phyloP scores from a whole-genome alignment of 1,140 invertebrate species.

The Phocides pigmalion region DNA sequence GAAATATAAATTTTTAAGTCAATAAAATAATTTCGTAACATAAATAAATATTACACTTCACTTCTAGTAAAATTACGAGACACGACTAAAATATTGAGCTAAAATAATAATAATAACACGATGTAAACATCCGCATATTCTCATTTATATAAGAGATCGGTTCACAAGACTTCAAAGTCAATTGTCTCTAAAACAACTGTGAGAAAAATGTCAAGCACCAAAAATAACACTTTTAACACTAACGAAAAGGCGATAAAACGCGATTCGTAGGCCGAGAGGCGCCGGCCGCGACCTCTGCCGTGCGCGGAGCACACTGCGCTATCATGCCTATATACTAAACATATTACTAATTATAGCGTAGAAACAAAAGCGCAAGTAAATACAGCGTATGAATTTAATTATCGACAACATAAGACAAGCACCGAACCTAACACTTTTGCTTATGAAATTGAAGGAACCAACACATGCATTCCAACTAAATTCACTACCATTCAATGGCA shows the following conservation, averaged over 20 bases:
- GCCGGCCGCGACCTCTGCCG: neutral
- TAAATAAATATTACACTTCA: neutral
- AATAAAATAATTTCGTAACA: neutral
- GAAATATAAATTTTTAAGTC: neutral
- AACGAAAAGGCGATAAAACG: neutral
- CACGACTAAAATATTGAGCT: constrained; percentile 15
- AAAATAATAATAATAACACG: constrained; percentile 7
- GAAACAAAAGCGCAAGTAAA: neutral
- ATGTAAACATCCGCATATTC: constrained; percentile 1
- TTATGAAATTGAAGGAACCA: too few species aligned
- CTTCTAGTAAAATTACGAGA: neutral
- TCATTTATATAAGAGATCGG: neutral
- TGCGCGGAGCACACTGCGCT: neutral
- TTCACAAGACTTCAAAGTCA: neutral
- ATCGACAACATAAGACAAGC: neutral
- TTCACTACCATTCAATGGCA: too few species aligned
- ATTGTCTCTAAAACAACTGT: neutral
- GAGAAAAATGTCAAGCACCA: constrained; percentile 18
- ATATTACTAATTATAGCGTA: neutral
- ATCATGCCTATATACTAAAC: neutral
- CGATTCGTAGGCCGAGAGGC: neutral
- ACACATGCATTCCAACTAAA: too few species aligned
- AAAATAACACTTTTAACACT: constrained; percentile 15
- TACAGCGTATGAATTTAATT: too few species aligned
- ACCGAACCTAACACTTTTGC: neutral